Conservation (phyloP, 2,797 vertebrate species). For the Loris lydekkerianus region DNA sequence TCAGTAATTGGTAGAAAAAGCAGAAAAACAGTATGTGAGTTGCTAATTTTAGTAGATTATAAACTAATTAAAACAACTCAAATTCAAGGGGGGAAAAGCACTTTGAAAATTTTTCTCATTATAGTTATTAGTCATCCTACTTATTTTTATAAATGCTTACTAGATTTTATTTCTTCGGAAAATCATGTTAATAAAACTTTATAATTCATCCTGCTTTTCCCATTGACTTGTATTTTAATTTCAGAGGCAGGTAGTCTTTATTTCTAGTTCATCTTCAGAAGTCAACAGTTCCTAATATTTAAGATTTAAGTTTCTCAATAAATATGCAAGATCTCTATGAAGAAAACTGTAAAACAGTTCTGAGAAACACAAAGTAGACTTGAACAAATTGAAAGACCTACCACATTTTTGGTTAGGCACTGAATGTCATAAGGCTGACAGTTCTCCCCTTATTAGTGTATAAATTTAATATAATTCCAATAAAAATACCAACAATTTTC, state of each 20-base stretch:
- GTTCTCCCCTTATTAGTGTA: background rate
- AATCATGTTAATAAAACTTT: background rate
- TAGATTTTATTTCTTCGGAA: background rate
- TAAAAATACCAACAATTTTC: slow-evolving; percentile 3
- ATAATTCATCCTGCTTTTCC: background rate
- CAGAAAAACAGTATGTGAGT: background rate
- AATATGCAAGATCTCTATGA: slow-evolving; percentile 20
- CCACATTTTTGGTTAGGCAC: background rate
- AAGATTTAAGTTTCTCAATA: background rate
- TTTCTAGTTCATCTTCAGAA: slow-evolving; percentile 41
- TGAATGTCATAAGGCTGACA: background rate
- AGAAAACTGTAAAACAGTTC: background rate
- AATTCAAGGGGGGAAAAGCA: background rate
- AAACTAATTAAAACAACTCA: slow-evolving; percentile 31
- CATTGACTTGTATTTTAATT: slow-evolving; percentile 4
- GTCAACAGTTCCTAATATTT: background rate
- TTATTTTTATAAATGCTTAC: slow-evolving; percentile 44
- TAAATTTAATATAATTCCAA: background rate
- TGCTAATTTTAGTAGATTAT: slow-evolving; percentile 4
- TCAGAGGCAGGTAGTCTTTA: background rate
- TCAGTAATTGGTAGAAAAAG: slow-evolving; percentile 9
- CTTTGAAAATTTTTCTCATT: slow-evolving; percentile 19
- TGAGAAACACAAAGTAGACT: background rate
- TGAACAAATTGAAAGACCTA: background rate
- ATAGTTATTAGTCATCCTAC: background rate